phyloP scores from a whole-genome alignment of 2,113 vertebrate genomes.

The Brachyistius frenatus region DNA sequence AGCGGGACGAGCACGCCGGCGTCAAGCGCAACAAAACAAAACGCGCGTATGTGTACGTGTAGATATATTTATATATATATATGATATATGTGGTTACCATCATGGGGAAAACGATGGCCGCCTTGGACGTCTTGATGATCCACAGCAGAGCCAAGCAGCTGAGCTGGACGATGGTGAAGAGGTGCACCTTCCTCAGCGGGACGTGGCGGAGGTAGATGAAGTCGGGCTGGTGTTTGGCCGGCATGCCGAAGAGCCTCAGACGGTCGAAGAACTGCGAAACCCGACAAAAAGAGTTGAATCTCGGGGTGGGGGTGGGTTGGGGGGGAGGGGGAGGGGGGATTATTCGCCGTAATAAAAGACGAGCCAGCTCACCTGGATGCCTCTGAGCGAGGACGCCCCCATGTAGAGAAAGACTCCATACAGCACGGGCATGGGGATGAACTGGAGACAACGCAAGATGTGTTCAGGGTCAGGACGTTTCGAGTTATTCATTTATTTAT shows the following conservation, averaged over 20 bases:
- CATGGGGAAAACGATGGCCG: conserved; percentile 99
- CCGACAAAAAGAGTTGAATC: not conserved
- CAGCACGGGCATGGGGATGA: conserved; percentile 98
- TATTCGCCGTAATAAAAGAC: not conserved
- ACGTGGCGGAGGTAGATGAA: conserved; percentile 99
- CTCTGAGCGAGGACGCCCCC: conserved; percentile 97
- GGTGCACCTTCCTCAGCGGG: conserved; percentile 96
- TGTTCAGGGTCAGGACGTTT: not conserved
- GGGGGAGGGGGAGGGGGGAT: not conserved
- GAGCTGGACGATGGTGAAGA: conserved; percentile 97
- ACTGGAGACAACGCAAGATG: conserved; percentile 81
- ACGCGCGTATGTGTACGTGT: conserved; percentile 6
- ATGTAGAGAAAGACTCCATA: conserved; percentile 99
- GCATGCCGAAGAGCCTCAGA: conserved; percentile 95
- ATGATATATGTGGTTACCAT: conserved; percentile 87
- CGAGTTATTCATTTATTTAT: too few species aligned
- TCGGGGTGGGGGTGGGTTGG: too few species aligned
- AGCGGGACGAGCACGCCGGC: not conserved
- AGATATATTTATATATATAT: not conserved
- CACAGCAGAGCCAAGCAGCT: conserved; percentile 94
- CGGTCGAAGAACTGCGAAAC: conserved; percentile 94
- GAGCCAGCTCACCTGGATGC: conserved; percentile 92
- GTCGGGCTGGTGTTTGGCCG: conserved; percentile 98
- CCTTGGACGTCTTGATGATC: conserved; percentile 97
- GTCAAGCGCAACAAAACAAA: not conserved